Evolutionary conservation across 2,113 vertebrate species (phyloP).

Genomic region (Oxyura jamaicensis): DNA sequence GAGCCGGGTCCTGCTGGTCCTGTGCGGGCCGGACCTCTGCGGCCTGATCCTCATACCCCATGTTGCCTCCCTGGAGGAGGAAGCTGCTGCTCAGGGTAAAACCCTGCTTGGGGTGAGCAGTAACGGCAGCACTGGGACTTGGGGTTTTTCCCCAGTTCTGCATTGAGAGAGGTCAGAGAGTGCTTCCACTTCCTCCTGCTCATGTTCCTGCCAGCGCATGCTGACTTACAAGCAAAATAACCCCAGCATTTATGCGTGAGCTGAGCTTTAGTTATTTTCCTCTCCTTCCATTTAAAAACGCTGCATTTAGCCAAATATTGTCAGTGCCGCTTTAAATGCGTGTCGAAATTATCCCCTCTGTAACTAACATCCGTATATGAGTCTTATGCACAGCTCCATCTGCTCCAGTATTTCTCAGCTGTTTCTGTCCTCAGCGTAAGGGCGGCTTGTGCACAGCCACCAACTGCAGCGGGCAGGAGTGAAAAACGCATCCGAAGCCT

Average conservation of each 20-base stretch:
- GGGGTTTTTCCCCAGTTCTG: not conserved
- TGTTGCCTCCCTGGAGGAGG: no score
- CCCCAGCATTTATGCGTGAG: not conserved
- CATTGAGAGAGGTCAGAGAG: not conserved
- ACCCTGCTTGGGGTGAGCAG: not conserved
- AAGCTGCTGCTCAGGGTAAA: not conserved
- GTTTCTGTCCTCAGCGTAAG: not conserved
- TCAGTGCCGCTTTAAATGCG: not conserved
- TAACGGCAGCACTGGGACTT: fast-evolving
- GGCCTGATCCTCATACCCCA: not conserved
- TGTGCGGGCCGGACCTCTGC: not conserved
- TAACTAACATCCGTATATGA: slow-evolving; percentile 11
- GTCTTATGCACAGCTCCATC: slow-evolving; percentile 46
- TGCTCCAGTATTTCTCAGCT: slow-evolving; percentile 62
- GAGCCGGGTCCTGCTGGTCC: not conserved
- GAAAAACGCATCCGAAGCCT: slow-evolving; percentile 33
- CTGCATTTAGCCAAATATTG: not conserved
- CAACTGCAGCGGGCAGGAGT: not conserved
- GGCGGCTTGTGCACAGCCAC: slow-evolving; percentile 19
- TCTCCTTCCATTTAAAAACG: not conserved
- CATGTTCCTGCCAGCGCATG: not conserved
- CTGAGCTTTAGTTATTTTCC: not conserved
- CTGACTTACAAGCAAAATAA: not conserved
- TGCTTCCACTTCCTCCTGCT: not conserved
- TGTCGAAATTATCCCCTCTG: slow-evolving; percentile 9